These are phyloP conservation scores for Ernsta delagoae DNA, from an alignment of 2,888 invertebrate species.

Conservation along the genomic window DNA sequence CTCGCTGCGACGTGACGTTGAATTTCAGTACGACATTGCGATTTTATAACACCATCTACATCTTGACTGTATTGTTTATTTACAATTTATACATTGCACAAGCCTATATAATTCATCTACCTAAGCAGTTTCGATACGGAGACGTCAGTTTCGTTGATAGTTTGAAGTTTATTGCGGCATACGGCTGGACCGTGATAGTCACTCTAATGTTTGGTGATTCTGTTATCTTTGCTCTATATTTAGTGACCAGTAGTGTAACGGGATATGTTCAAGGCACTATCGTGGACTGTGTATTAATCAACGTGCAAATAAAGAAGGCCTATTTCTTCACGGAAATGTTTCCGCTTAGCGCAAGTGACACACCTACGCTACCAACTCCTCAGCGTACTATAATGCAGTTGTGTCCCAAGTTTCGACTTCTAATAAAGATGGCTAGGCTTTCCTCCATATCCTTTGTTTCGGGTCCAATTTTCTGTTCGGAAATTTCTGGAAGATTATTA, in stretches of 20 bases:
- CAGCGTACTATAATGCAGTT: too few relatives aligned
- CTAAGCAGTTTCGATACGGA: neutral
- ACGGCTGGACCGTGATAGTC: constrained; percentile 62
- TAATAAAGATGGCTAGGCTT: too few relatives aligned
- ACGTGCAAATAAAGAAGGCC: neutral
- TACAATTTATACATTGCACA: too few relatives aligned
- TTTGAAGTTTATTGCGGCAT: constrained; percentile 37
- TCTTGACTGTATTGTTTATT: too few relatives aligned
- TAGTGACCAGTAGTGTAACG: constrained; percentile 22
- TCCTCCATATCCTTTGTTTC: too few relatives aligned
- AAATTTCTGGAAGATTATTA: too few relatives aligned
- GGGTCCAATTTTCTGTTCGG: too few relatives aligned
- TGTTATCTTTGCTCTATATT: constrained; percentile 48
- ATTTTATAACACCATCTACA: too few relatives aligned
- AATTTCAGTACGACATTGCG: too few relatives aligned
- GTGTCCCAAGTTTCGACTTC: too few relatives aligned
- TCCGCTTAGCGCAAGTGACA: neutral
- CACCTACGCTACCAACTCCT: too few relatives aligned
- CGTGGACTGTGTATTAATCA: neutral
- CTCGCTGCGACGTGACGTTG: neutral
- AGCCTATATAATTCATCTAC: too few relatives aligned
- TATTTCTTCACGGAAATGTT: neutral
- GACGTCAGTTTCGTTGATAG: constrained; percentile 25
- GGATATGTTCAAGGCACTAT: neutral
- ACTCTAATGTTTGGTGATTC: constrained; percentile 63